Base-by-base conservation (phyloP, 2,797 vertebrate species). In the Enteromius argenteus region DNA sequence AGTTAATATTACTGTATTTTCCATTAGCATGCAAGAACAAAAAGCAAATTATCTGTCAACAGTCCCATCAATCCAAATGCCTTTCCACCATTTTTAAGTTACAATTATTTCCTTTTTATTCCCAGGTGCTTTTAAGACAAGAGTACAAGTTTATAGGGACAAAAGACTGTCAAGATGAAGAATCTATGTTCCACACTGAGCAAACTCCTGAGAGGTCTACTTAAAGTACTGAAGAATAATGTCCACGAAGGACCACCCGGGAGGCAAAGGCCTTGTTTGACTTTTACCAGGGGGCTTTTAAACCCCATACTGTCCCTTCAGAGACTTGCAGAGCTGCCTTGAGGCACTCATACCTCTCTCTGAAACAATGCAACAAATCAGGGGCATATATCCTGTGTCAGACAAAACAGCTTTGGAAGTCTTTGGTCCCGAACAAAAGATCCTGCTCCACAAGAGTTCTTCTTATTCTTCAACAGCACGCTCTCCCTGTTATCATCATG, bases 251-350 rank as follows among this genome's bases (percentile, higher is more conserved):
- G 85, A 80, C 85, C 85, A 86, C 85, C 85, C 30, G 46, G 44
- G 35, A 79, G 64, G 85, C 21, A 44, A 78, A 72, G 79, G 32
- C 75, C 69, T 74, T 67, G 60, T 80, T 44, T 56, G 27, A 83
- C 58, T 74, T 86, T 83, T 76, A 86, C 68, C 80, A 58, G 32
- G 37, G 69, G 67, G 75, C 68, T 86, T 86, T 86, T 80, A 83
- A 79, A 79, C 37, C 66, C 51, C 21, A 69, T 56, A 35, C 85
- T 67, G 44, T 62, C 75, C 66, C 72, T 53, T 64, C 51, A 71
- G 37, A 62, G 75, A 69, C 51, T 37, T 37, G 4, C 64, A 62
- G 27, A 84, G 30, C n/a, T 71, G 39, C 75, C 66, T 49, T 53
- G 35, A 69, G 82, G 75, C 75, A 73, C 76, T 79, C 19, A 32